phyloP scores from a whole-genome alignment of 1,140 invertebrate species.

The Druon quercuslanigerum region DNA sequence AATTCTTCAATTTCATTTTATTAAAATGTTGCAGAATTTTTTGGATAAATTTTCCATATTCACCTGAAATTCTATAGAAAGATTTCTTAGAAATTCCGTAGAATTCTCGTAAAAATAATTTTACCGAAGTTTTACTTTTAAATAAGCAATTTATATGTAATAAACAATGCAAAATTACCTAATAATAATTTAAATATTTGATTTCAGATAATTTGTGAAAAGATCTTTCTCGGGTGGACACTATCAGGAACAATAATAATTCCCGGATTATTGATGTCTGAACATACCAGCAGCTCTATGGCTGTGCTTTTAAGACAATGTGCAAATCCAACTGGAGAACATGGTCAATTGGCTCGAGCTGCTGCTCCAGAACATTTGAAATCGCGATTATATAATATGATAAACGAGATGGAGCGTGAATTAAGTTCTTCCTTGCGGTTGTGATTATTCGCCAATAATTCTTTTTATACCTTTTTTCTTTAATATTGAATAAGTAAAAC shows the following conservation, averaged over 20 bases:
- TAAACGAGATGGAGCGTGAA: constrained; percentile 73
- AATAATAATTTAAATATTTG: not conserved
- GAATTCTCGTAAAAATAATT: too few relatives aligned
- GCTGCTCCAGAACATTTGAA: constrained; percentile 69
- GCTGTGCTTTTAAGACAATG: constrained; percentile 77
- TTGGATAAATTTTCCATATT: too few relatives aligned
- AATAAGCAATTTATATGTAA: too few relatives aligned
- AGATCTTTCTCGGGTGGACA: constrained; percentile 80
- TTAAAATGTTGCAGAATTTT: too few relatives aligned
- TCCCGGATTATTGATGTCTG: constrained; percentile 78
- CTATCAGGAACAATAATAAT: constrained; percentile 78
- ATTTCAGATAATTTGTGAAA: constrained; percentile 78
- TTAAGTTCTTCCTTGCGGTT: constrained; percentile 45
- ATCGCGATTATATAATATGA: constrained; percentile 73
- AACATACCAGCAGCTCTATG: constrained; percentile 76
- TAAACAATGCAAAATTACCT: too few relatives aligned
- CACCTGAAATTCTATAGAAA: too few relatives aligned
- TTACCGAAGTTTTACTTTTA: too few relatives aligned
- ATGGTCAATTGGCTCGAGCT: constrained; percentile 67
- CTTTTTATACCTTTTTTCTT: not conserved
- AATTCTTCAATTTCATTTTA: too few relatives aligned
- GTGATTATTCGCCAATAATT: not conserved
- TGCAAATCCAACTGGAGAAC: constrained; percentile 74
- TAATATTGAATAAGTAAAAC: not conserved
- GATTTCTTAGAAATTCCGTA: too few relatives aligned